phyloP scores from a whole-genome alignment of 2,797 vertebrate genomes.

The Schizopygopsis malacanthus region DNA sequence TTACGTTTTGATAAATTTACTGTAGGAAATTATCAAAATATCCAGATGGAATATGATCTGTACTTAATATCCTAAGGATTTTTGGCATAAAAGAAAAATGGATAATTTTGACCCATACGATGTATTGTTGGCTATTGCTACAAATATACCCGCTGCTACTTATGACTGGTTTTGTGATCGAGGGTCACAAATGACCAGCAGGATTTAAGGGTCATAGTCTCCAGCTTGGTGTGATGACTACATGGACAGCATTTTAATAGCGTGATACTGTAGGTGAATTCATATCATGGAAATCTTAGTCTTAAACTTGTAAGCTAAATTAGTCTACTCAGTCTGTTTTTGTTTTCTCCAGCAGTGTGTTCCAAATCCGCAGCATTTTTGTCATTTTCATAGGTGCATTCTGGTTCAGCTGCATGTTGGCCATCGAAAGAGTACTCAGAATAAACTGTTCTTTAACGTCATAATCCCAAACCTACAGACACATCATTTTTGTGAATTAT shows the following conservation, averaged over 20 bases:
- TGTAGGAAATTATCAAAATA: background rate
- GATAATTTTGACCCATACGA: background rate
- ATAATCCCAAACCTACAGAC: background rate
- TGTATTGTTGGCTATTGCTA: background rate
- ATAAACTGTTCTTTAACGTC: background rate
- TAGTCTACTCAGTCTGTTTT: background rate
- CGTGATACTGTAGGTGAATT: background rate
- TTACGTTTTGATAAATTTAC: background rate
- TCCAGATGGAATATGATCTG: background rate
- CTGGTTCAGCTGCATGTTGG: background rate
- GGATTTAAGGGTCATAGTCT: background rate
- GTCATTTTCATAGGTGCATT: background rate
- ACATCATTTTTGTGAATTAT: background rate
- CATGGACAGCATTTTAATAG: background rate
- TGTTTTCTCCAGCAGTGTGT: no score
- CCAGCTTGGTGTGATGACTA: background rate
- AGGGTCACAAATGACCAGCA: background rate
- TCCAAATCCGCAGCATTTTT: background rate
- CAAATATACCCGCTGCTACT: background rate
- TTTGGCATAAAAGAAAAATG: background rate
- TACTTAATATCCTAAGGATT: background rate
- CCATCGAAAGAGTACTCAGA: background rate
- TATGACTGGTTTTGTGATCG: background rate
- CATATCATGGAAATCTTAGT: background rate
- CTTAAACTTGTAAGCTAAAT: background rate